Evolutionary conservation across 2,888 invertebrate species (phyloP).

Genomic region (Aphidius colemani): DNA sequence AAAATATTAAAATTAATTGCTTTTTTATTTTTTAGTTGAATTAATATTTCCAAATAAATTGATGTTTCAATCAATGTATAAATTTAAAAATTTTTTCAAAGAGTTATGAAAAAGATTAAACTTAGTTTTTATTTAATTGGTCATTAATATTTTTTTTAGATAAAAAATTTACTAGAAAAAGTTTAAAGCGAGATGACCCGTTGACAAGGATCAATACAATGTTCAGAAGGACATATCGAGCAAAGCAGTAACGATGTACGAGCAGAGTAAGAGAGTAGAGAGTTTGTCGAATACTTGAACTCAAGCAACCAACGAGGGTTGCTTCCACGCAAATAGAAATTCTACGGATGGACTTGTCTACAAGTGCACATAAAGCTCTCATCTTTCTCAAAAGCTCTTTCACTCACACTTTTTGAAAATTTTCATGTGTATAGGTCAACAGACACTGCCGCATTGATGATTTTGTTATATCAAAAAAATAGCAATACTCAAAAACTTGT

Average conservation of each 20-base stretch:
- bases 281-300: conserved; percentile 2
- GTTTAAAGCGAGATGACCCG: conserved; percentile 1
- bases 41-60: too few species aligned
- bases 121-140: too few species aligned
- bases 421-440: background rate
- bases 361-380: background rate
- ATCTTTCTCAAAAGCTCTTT: background rate
- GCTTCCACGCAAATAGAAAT: conserved; percentile 24
- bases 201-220: conserved; percentile 15
- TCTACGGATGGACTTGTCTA: conserved; percentile 7
- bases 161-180: background rate
- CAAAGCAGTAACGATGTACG: conserved; percentile 17
- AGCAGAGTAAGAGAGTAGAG: background rate
- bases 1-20: too few species aligned
- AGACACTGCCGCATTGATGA: too few species aligned
- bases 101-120: too few species aligned
- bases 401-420: background rate
- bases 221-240: conserved; percentile 13
- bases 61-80: too few species aligned
- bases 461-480: too few species aligned
- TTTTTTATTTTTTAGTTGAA: too few species aligned
- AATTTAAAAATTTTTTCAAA: too few species aligned
- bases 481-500: background rate
- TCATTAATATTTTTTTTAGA: too few species aligned
- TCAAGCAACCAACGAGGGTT: conserved; percentile 21